Conservation (phyloP, 2,113 vertebrate species). For the Bubalus kerabau region DNA sequence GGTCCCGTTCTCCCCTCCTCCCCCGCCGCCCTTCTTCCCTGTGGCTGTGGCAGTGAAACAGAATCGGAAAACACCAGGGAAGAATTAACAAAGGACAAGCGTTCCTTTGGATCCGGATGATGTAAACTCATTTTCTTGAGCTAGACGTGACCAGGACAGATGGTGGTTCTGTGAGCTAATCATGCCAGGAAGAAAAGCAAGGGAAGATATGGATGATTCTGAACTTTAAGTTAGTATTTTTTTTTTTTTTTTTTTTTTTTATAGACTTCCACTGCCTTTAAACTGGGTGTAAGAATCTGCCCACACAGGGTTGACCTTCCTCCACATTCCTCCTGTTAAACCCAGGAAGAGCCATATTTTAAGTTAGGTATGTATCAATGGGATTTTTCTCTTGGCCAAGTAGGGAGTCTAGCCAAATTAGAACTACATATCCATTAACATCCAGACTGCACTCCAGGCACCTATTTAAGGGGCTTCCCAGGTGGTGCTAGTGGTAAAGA, state of each 20-base stretch:
- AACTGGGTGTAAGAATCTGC: neutral
- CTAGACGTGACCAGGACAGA: neutral
- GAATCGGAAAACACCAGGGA: neutral
- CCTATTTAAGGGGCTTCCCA: neutral
- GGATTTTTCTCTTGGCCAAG: neutral
- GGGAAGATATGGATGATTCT: neutral
- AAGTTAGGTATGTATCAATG: neutral
- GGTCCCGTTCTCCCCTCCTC: neutral
- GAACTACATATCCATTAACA: neutral
- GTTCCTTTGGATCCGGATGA: neutral
- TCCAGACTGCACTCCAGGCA: neutral
- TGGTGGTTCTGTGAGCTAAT: neutral
- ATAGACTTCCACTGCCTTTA: neutral
- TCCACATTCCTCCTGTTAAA: neutral
- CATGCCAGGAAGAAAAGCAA: neutral
- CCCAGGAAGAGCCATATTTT: neutral
- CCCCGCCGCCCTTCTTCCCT: neutral
- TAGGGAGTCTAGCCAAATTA: neutral
- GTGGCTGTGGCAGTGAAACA: neutral
- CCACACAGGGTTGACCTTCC: neutral
- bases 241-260: neutral
- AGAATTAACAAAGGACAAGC: neutral
- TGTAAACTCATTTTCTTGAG: constrained; percentile 1
- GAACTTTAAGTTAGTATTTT: neutral
- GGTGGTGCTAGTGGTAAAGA: neutral